A percentile compares a stretch with the other conserved stretches of the same genome.
These are phyloP conservation scores for Platygyra sinensis DNA, from an alignment of 64 coral and sea anemone genomes.

Conservation along the genomic window DNA sequence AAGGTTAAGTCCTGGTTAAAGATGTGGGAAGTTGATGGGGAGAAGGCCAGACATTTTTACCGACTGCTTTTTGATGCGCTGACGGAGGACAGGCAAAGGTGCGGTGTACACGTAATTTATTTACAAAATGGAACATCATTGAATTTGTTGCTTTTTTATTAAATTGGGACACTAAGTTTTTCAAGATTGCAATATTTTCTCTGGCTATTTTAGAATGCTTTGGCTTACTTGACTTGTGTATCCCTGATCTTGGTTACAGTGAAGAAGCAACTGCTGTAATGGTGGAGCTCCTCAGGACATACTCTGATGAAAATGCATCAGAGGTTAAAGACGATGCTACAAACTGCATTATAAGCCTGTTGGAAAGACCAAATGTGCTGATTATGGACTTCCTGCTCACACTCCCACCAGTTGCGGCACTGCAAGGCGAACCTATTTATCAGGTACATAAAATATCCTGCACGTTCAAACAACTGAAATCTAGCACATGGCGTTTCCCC, in stretches of 20 bases:
- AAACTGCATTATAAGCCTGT: conserved; percentile 82
- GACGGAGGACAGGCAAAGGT: conserved; percentile 86
- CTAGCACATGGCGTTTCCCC: too few species aligned
- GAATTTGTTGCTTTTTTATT: too few species aligned
- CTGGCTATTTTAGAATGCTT: background rate
- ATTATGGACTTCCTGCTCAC: conserved; percentile 92
- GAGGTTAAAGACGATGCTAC: conserved; percentile 88
- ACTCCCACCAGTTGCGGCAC: conserved; percentile 68
- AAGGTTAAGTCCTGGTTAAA: conserved; percentile 82
- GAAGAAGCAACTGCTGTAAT: conserved; percentile 92
- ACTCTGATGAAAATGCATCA: conserved; percentile 85
- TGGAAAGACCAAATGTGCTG: conserved; percentile 80
- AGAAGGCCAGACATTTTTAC: conserved; percentile 77
- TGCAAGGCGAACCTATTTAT: conserved; percentile 90
- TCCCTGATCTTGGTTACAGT: conserved; percentile 32
- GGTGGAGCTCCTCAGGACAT: conserved; percentile 94
- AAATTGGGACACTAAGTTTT: too few species aligned
- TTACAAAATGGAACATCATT: too few species aligned
- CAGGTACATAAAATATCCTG: conserved; percentile 44
- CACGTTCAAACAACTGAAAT: too few species aligned
- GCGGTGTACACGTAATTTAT: too few species aligned
- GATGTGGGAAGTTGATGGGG: conserved; percentile 77
- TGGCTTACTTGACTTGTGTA: background rate
- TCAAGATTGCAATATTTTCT: background rate
- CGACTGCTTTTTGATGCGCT: conserved; percentile 82